Conservation (phyloP, 2,113 vertebrate genomes). For the Myiozetetes cayanensis region DNA sequence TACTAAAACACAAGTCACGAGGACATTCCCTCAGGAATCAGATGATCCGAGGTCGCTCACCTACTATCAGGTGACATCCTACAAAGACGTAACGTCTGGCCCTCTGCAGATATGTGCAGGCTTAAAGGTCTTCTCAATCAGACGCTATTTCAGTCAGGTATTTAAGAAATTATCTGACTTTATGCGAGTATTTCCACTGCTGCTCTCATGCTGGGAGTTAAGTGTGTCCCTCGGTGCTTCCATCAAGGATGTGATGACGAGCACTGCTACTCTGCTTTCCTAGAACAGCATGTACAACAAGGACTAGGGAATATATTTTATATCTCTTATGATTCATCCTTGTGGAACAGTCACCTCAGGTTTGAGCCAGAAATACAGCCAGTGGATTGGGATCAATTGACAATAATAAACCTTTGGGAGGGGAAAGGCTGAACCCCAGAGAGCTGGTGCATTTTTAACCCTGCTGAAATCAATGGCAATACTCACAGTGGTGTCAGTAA, state of each 20-base stretch:
- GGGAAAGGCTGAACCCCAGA: background rate
- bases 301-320: background rate
- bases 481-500: background rate
- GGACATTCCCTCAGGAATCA: background rate
- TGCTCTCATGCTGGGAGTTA: background rate
- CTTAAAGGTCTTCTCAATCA: background rate
- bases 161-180: background rate
- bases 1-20: background rate
- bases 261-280: background rate
- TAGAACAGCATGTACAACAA: background rate
- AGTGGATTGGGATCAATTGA: background rate
- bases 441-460: background rate
- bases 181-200: background rate
- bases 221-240: background rate
- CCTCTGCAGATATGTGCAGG: background rate
- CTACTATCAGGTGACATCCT: background rate
- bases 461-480: background rate
- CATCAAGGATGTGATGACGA: background rate
- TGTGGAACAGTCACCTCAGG: background rate
- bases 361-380: background rate
- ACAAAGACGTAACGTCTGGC: rapidly evolving
- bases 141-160: background rate
- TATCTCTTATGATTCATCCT: background rate
- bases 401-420: background rate
- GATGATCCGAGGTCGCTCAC: background rate